Evolutionary conservation across 2,113 vertebrate genomes (phyloP), one percentile per base, ranked within the genome.

Genomic region (Proterorhinus semilunaris): DNA sequence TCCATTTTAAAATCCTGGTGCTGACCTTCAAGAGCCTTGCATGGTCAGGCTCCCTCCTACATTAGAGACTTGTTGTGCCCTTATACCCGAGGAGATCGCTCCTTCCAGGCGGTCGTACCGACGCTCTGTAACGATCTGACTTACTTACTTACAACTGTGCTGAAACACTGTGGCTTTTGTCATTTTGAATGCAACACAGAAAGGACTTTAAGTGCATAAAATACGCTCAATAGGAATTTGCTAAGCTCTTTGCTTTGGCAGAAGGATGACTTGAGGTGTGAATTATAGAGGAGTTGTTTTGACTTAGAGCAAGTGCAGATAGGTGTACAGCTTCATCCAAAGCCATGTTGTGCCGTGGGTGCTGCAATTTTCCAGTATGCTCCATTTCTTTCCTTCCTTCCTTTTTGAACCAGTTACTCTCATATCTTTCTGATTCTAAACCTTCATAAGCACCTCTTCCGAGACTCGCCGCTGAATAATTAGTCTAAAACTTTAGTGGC

Each of bases 361-460:
- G 4, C n/a, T 6, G 6, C 48, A 16, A 11, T 17, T 47, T 48
- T 48, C 8, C 16, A 44, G 7, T 16, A 12, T 44, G 46, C 46
- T 63, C 54, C 67, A 42, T 9, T 58, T 76, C 70, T 76, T 55
- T 77, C 77, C 66, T 36, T 48, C 63, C 47, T 27, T 73, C 65
- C 44, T 48, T 47, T 7, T 54, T 21, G 21, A 21, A 21, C 21
- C 21, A 21, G 21, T 21, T 21, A 21, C 21, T 21, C 21, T 21
- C 62, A 75, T 68, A 79, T 68, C 36, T 46, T 8, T 61, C 59
- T 72, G 53, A 44, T 72, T 74, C 58, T 78, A 62, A 76, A 74
- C 68, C 78, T 76, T 85, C 57, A 8, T 86, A 88, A 90, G 84
- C 83, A 87, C 75, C 83, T 83, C 87, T 81, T 85, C 64, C 65